These are phyloP conservation scores for Tiaroga cobitis DNA, from an alignment of 2,797 vertebrate genomes.

Conservation along the genomic window DNA sequence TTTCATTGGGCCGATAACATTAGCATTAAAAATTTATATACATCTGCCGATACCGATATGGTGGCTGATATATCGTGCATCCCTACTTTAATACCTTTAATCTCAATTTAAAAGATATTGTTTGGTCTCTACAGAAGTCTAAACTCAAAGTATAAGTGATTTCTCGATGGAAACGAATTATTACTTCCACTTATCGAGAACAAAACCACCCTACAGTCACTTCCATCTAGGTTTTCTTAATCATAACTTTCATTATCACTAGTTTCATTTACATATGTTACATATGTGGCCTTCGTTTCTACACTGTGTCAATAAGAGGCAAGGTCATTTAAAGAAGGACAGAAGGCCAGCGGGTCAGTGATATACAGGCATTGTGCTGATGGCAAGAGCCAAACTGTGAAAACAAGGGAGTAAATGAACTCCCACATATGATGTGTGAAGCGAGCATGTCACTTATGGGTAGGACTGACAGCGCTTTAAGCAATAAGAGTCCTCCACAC, in stretches of 20 bases:
- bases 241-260: not conserved
- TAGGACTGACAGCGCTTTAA: slow-evolving; percentile 7
- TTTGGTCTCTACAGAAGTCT: not conserved
- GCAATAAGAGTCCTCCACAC: not conserved
- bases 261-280: not conserved
- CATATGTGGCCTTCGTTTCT: not conserved
- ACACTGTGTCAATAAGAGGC: not conserved
- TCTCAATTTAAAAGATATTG: not conserved
- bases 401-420: slow-evolving; percentile 19
- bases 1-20: too few relatives aligned
- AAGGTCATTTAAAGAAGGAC: slow-evolving; percentile 15
- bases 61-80: too few relatives aligned
- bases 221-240: not conserved
- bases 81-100: not conserved
- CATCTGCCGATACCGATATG: too few relatives aligned
- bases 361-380: not conserved
- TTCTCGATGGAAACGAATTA: not conserved
- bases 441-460: slow-evolving; percentile 12
- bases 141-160: not conserved
- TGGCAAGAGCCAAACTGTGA: slow-evolving; percentile 10
- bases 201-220: not conserved
- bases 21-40: too few relatives aligned
- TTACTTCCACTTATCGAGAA: not conserved
- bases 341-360: slow-evolving; percentile 2
- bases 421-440: not conserved